Conservation (phyloP, 2,113 vertebrate genomes). For the Ancistrus triradiatus region DNA sequence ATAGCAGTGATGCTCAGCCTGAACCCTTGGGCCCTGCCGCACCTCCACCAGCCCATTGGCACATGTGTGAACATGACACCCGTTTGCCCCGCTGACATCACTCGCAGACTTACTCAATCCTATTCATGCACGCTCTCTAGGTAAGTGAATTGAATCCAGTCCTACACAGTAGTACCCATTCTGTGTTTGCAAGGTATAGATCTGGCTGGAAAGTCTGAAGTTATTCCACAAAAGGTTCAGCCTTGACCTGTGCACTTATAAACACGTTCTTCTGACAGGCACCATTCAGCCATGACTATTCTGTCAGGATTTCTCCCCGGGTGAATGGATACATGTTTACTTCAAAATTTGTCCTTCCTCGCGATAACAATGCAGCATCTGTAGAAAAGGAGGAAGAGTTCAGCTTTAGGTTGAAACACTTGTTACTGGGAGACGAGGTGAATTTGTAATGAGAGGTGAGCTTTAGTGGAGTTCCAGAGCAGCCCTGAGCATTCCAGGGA, state of each 20-base stretch:
- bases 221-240: neutral
- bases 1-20: constrained; percentile 44
- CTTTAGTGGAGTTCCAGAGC: no score
- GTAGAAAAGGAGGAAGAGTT: no score
- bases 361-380: no score
- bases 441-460: no score
- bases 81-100: constrained; percentile 26
- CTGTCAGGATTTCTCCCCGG: no score
- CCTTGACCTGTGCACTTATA: constrained; percentile 4
- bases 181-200: neutral
- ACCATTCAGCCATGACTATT: no score
- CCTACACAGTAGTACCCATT: neutral
- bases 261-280: constrained; percentile 18
- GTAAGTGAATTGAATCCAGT: neutral
- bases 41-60: constrained; percentile 38
- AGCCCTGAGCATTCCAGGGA: no score
- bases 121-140: constrained; percentile 8
- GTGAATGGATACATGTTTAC: no score
- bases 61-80: constrained; percentile 31
- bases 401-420: no score
- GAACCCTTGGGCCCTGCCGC: constrained; percentile 43
- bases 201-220: constrained; percentile 5
- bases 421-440: no score
- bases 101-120: constrained; percentile 24
- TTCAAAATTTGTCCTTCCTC: no score